Evolutionary conservation across 2,113 vertebrate genomes (phyloP).

Genomic region (Erythrocercus mccallii): DNA sequence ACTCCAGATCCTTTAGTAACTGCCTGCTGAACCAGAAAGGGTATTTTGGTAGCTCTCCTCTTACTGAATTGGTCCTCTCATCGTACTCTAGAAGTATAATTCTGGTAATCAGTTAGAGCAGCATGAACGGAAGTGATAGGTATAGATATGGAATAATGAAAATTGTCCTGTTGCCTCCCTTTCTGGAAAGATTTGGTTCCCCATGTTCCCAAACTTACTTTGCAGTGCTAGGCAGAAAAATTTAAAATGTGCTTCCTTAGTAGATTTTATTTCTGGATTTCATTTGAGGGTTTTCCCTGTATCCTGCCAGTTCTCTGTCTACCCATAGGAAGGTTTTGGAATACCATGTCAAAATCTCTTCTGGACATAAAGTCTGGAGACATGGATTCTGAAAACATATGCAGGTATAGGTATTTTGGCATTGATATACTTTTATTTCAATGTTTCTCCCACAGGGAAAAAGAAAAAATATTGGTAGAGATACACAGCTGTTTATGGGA

Average conservation of each 20-base stretch:
- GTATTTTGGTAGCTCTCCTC: not conserved
- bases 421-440: not conserved
- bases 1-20: not conserved
- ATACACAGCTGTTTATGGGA: not conserved
- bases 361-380: not conserved
- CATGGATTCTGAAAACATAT: not conserved
- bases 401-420: not conserved
- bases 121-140: not conserved
- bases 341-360: not conserved
- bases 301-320: not conserved
- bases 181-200: not conserved
- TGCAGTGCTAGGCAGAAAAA: not conserved
- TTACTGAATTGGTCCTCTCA: not conserved
- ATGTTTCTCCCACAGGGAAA: not conserved
- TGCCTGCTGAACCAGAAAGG: not conserved
- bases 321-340: not conserved
- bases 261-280: not conserved
- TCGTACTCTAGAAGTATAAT: not conserved
- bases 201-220: not conserved
- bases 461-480: not conserved
- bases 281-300: not conserved
- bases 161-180: not conserved
- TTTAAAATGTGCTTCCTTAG: not conserved
- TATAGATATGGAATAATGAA: not conserved
- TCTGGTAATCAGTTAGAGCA: not conserved